phyloP scores from a whole-genome alignment of 2,888 invertebrate genomes.

The Synanthedon tipuliformis region DNA sequence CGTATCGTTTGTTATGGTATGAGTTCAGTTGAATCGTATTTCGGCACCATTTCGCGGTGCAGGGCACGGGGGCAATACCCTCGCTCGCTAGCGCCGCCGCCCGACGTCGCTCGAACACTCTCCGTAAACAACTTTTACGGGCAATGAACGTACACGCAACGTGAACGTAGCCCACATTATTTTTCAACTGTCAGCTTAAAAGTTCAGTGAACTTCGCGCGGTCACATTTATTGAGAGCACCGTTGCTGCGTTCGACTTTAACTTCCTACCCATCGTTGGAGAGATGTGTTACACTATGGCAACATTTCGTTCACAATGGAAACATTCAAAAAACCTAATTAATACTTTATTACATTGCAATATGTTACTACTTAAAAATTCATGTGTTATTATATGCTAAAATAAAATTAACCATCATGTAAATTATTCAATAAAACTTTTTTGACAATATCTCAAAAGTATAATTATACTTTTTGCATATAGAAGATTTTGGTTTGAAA shows the following conservation, averaged over 20 bases:
- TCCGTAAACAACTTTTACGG: slow-evolving; percentile 67
- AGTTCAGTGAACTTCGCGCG: slow-evolving; percentile 59
- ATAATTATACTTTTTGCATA: too few species aligned
- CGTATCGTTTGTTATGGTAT: too few species aligned
- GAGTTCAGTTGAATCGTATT: slow-evolving; percentile 50
- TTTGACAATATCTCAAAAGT: too few species aligned
- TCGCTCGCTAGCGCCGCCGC: slow-evolving; percentile 32
- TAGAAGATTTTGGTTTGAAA: too few species aligned
- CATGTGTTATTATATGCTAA: too few species aligned
- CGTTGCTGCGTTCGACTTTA: slow-evolving; percentile 38
- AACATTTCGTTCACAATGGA: too few species aligned
- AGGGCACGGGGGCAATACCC: slow-evolving; percentile 48
- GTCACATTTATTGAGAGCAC: slow-evolving; percentile 62
- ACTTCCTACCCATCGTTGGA: slow-evolving; percentile 39
- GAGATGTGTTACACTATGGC: not conserved
- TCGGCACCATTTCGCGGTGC: slow-evolving; percentile 57
- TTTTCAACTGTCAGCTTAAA: slow-evolving; percentile 67
- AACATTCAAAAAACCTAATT: too few species aligned
- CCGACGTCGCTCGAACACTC: slow-evolving; percentile 14
- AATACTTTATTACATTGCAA: too few species aligned
- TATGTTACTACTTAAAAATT: too few species aligned
- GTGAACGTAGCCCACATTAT: slow-evolving; percentile 70
- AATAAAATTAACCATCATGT: too few species aligned
- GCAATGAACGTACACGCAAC: slow-evolving; percentile 65
- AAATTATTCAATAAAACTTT: too few species aligned